Conservation (phyloP, 2,888 invertebrate species). For the Drosophila longiperda region DNA sequence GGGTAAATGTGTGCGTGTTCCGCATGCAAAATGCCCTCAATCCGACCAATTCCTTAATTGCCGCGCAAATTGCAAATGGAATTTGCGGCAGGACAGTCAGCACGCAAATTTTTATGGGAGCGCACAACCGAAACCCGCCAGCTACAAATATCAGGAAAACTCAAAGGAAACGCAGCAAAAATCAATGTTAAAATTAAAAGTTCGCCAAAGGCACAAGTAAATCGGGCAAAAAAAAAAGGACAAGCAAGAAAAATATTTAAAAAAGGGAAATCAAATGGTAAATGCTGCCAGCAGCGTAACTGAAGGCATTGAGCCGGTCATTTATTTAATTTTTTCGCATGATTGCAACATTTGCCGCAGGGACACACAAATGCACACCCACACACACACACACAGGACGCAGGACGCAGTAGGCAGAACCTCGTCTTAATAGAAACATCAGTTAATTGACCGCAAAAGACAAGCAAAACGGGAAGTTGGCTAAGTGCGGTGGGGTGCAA, state of each 20-base stretch:
- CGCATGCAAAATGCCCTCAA: conserved; percentile 62
- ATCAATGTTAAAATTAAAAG: conserved; percentile 74
- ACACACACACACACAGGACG: conserved; percentile 6
- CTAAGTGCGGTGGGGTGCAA: conserved; percentile 56
- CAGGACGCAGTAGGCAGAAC: conserved; percentile 11
- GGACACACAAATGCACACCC: conserved; percentile 6
- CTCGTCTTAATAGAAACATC: conserved; percentile 69
- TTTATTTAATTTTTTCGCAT: conserved; percentile 80
- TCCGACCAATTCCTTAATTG: conserved; percentile 68
- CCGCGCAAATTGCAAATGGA: conserved; percentile 72
- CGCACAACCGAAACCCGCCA: not conserved
- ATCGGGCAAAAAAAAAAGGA: conserved; percentile 4
- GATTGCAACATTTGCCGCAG: conserved; percentile 69
- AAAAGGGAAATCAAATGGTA: conserved; percentile 34
- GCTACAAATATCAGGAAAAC: conserved; percentile 23
- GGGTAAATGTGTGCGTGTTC: conserved; percentile 49
- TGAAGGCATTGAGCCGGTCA: conserved; percentile 47
- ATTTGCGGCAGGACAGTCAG: conserved; percentile 63
- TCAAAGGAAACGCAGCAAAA: conserved; percentile 33
- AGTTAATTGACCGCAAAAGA: conserved; percentile 73
- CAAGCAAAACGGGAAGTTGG: conserved; percentile 6
- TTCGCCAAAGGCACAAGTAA: conserved; percentile 58
- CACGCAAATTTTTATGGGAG: conserved; percentile 6
- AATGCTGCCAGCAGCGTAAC: conserved; percentile 13
- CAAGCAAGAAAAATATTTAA: conserved; percentile 6